Evolutionary conservation across 2,888 invertebrate genomes (phyloP).

Genomic region (Thymelicus sylvestris): DNA sequence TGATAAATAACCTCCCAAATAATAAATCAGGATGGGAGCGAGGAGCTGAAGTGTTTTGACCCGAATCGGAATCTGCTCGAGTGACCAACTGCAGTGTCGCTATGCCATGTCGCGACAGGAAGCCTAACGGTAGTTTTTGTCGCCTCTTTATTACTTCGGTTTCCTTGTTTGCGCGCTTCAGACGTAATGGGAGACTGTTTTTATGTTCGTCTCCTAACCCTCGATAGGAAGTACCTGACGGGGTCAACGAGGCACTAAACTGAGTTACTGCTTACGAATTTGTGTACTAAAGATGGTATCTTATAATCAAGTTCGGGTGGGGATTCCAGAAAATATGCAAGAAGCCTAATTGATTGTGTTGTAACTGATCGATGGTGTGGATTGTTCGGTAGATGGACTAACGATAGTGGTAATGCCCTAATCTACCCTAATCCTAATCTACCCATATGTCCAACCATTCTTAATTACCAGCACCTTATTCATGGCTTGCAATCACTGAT

Average conservation of each 20-base stretch:
- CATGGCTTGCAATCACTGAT: too few species aligned
- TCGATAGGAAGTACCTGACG: slow-evolving; percentile 38
- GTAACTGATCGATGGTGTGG: too few species aligned
- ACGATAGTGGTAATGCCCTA: too few species aligned
- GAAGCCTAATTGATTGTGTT: too few species aligned
- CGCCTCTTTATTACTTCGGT: slow-evolving; percentile 63
- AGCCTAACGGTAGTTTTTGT: slow-evolving; percentile 63
- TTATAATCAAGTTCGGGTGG: neutral
- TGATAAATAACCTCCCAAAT: slow-evolving; percentile 69
- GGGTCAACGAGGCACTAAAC: slow-evolving; percentile 39
- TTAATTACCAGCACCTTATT: too few species aligned
- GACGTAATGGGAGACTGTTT: slow-evolving; percentile 40
- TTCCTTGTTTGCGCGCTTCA: slow-evolving; percentile 61
- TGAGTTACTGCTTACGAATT: slow-evolving; percentile 27
- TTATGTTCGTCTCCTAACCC: slow-evolving; percentile 38
- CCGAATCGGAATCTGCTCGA: slow-evolving; percentile 50
- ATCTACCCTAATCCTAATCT: too few species aligned
- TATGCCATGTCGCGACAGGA: slow-evolving; percentile 55
- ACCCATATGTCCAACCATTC: too few species aligned
- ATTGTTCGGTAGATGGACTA: too few species aligned
- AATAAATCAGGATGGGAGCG: slow-evolving; percentile 62
- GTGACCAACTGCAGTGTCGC: slow-evolving; percentile 57
- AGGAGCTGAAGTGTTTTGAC: slow-evolving; percentile 44
- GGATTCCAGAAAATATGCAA: neutral
- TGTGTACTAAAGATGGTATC: slow-evolving; percentile 25